Evolutionary conservation across 2,888 invertebrate species (phyloP).

Genomic region (Heliothis peltigera): DNA sequence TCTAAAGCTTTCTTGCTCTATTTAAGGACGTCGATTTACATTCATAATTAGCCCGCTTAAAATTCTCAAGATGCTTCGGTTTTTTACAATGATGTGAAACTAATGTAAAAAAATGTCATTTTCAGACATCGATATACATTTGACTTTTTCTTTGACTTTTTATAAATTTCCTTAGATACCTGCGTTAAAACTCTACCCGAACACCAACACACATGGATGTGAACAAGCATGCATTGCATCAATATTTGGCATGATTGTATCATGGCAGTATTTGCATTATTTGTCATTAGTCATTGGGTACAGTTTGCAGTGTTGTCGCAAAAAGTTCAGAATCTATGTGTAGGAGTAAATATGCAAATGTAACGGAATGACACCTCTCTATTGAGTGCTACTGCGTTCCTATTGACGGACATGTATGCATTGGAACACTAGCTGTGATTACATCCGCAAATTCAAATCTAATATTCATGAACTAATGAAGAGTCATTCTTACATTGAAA

Average conservation of each 20-base stretch:
- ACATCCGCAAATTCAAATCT: no score
- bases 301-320: conserved; percentile 45
- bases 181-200: neutral
- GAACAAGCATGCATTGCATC: conserved; percentile 19
- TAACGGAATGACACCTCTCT: conserved; percentile 31
- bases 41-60: no score
- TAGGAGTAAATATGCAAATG: conserved; percentile 51
- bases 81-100: no score
- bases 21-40: no score
- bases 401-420: conserved; percentile 11
- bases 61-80: no score
- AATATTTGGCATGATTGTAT: conserved; percentile 40
- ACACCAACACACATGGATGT: neutral
- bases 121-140: no score
- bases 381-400: conserved; percentile 24
- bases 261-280: conserved; percentile 44
- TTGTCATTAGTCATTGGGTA: no score
- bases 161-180: neutral
- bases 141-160: no score
- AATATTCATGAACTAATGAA: neutral
- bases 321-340: conserved; percentile 45
- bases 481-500: neutral
- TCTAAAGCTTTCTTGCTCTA: no score
- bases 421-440: neutral
- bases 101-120: no score